Evolutionary conservation across 2,797 vertebrate species (phyloP), one percentile per base, ranked within the genome.

Genomic region (Toxotes lorentzi): DNA sequence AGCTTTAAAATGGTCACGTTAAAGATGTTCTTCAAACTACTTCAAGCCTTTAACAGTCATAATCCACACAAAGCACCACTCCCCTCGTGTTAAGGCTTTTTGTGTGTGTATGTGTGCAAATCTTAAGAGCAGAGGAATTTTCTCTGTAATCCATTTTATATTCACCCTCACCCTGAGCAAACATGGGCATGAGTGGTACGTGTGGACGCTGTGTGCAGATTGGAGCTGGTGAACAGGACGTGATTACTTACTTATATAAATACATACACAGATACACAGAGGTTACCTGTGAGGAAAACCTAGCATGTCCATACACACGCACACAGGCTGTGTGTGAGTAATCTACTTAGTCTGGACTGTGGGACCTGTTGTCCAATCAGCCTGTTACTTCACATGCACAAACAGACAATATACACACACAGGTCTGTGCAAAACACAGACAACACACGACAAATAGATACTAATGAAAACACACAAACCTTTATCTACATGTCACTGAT

Each of bases 261-360:
- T 27, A 27, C 27, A 27, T 27, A 27, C 24, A 43, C 12, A 3
- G 7, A 0, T 17, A 38, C 24, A 24, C 34, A 23, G 19, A 57
- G 24, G 17, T 53, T 40, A 63, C 23, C 8, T 14, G 9, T 10
- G 17, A 61, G 27, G 10, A 41, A 47, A 16, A 69, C 19, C 21
- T 4, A 75, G 24, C 54, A 14, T 50, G 34, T 7, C 2, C 48
- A 27, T 7, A 41, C n/a, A 21, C 47, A 51, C 30, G 54, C 64
- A 54, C 21, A n/a, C 5, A 61, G 43, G 43, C 34, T 50, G 24
- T 35, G 68, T 57, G 50, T 16, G 11, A 64, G 65, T 84, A 77
- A 82, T 79, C 66, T 77, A 47, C 73, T 82, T 82, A 84, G 51
- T 59, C 45, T 73, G 60, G 57, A 60, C 70, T 71, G 71, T 58